Evolutionary conservation across 2,113 vertebrate species (phyloP).

Genomic region (Coptodon bakossiorum): DNA sequence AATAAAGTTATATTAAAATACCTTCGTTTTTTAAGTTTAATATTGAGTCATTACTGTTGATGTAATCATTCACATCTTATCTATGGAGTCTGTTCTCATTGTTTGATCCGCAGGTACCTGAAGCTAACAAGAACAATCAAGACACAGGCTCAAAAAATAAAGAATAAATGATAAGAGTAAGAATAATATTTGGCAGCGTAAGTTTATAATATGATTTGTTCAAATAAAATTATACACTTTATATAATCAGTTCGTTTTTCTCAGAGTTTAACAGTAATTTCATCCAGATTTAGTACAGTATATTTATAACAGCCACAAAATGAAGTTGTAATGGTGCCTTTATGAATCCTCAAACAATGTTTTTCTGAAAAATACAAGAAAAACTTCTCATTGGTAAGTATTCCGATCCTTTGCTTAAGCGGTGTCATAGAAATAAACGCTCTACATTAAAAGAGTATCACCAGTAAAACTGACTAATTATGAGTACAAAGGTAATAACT

Average conservation of each 20-base stretch:
- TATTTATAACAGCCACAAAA: background rate
- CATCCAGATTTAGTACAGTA: background rate
- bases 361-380: background rate
- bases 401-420: background rate
- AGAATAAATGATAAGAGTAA: background rate
- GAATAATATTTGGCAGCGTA: background rate
- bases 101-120: background rate
- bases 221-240: background rate
- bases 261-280: background rate
- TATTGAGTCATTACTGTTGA: constrained; percentile 24
- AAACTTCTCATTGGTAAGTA: background rate
- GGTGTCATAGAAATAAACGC: background rate
- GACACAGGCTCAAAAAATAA: background rate
- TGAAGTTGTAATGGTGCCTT: background rate
- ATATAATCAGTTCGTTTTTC: background rate
- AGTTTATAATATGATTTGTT: background rate
- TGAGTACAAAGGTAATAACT: background rate
- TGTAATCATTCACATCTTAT: constrained; percentile 15
- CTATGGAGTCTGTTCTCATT: background rate
- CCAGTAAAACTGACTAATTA: background rate
- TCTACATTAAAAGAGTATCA: background rate
- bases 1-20: background rate
- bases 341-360: background rate
- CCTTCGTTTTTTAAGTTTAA: constrained; percentile 12
- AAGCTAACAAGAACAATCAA: background rate